Evolutionary conservation across 2,888 invertebrate genomes (phyloP).

Genomic region (Eledone cirrhosa): DNA sequence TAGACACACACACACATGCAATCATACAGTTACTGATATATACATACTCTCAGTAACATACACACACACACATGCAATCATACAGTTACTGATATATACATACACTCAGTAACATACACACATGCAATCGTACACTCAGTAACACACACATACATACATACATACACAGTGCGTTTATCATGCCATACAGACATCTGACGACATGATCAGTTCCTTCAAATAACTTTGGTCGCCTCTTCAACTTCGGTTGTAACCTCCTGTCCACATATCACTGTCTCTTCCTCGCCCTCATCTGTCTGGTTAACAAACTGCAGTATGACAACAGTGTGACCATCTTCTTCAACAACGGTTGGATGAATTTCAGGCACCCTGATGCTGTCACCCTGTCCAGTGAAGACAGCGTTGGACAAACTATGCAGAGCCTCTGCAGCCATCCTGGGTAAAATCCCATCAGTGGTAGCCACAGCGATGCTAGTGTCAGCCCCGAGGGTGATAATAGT

Average conservation of each 20-base stretch:
- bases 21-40: too few species aligned
- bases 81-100: too few species aligned
- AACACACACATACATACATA: too few species aligned
- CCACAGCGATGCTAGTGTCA: constrained; percentile 6
- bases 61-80: too few species aligned
- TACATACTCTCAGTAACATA: too few species aligned
- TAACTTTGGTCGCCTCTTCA: too few species aligned
- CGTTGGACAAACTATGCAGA: constrained; percentile 48
- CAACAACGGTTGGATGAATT: constrained; percentile 38
- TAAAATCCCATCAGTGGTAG: constrained; percentile 31
- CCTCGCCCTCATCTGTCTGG: constrained; percentile 42
- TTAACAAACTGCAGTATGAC: constrained; percentile 57
- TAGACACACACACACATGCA: too few species aligned
- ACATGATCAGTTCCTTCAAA: too few species aligned
- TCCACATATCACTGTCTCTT: constrained; percentile 12
- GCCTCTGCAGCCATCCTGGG: constrained; percentile 52
- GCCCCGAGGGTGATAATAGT: constrained; percentile 22
- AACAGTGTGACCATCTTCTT: constrained; percentile 45
- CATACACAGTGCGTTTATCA: too few species aligned
- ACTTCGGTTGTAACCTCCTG: background rate
- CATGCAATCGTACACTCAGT: too few species aligned
- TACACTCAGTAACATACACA: too few species aligned
- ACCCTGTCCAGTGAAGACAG: constrained; percentile 38
- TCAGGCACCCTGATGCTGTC: constrained; percentile 35
- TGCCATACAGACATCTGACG: too few species aligned